Conservation (phyloP, 2,888 invertebrate genomes). For the Deilephila porcellus region DNA sequence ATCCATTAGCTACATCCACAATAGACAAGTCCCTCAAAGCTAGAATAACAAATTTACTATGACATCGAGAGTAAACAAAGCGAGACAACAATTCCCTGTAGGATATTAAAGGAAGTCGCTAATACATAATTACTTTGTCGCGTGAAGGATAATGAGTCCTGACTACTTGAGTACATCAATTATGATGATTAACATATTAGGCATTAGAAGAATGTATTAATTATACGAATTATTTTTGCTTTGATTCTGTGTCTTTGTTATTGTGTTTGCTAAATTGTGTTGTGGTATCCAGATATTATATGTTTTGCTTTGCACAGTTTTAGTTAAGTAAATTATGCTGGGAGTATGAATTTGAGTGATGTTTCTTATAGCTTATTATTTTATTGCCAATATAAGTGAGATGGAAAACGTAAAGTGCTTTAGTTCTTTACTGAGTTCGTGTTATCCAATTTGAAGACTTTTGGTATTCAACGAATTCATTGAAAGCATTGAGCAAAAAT, state of each 20-base stretch:
- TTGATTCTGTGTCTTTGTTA: not conserved
- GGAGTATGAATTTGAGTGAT: no score
- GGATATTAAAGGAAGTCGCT: slow-evolving; percentile 12
- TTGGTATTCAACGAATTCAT: no score
- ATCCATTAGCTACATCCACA: not conserved
- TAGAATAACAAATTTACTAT: not conserved
- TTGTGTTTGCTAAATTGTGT: not conserved
- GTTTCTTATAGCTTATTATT: no score
- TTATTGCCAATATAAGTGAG: no score
- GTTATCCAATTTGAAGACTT: no score
- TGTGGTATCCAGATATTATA: no score
- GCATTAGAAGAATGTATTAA: not conserved
- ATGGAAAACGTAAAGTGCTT: no score
- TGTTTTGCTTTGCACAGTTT: no score
- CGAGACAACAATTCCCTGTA: slow-evolving; percentile 1
- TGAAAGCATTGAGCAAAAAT: no score
- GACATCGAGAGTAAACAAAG: slow-evolving; percentile 15
- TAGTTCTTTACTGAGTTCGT: no score
- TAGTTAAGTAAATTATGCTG: no score
- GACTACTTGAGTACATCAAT: slow-evolving; percentile 9
- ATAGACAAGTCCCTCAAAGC: not conserved
- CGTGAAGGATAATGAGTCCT: slow-evolving; percentile 21
- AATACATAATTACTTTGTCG: slow-evolving; percentile 26
- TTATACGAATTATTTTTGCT: not conserved
- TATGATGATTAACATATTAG: slow-evolving; percentile 27